These are phyloP conservation scores for Aldrovandia affinis DNA, from an alignment of 2,797 vertebrate genomes.

Conservation along the genomic window DNA sequence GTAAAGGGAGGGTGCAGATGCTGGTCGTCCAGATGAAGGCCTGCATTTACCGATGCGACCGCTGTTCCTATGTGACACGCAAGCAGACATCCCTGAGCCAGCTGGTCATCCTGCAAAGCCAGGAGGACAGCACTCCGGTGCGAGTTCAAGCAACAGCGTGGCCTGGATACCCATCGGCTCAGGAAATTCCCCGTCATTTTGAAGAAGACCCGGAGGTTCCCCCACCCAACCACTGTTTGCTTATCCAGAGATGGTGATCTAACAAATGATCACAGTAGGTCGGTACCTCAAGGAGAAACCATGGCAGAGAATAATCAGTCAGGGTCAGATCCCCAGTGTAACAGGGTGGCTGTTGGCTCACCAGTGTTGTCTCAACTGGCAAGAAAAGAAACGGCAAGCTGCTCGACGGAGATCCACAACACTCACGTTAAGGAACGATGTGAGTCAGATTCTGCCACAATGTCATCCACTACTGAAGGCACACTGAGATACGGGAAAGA, in stretches of 20 bases:
- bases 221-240: slow-evolving; percentile 33
- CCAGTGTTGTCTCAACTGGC: slow-evolving; percentile 20
- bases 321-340: slow-evolving; percentile 3
- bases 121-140: slow-evolving; percentile 73
- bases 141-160: slow-evolving; percentile 88
- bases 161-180: slow-evolving; percentile 83
- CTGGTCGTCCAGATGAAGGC: slow-evolving; percentile 81
- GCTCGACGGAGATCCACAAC: not conserved
- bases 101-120: slow-evolving; percentile 72
- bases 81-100: slow-evolving; percentile 79
- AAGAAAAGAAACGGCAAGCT: slow-evolving; percentile 26
- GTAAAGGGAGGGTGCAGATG: slow-evolving; percentile 82
- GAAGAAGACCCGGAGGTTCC: slow-evolving; percentile 63
- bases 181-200: slow-evolving; percentile 79
- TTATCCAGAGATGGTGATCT: not conserved
- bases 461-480: not conserved
- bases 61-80: slow-evolving; percentile 80
- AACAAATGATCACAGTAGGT: not conserved
- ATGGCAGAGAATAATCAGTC: not conserved
- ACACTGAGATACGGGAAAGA: slow-evolving; percentile 38
- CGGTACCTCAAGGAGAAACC: slow-evolving; percentile 21
- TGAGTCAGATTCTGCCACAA: not conserved
- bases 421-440: not conserved
- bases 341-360: slow-evolving; percentile 22
- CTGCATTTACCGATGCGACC: slow-evolving; percentile 76